Evolutionary conservation across 35 echinoderm and acorn worm genomes (phyloP).

Genomic region (Apostichopus californicus): DNA sequence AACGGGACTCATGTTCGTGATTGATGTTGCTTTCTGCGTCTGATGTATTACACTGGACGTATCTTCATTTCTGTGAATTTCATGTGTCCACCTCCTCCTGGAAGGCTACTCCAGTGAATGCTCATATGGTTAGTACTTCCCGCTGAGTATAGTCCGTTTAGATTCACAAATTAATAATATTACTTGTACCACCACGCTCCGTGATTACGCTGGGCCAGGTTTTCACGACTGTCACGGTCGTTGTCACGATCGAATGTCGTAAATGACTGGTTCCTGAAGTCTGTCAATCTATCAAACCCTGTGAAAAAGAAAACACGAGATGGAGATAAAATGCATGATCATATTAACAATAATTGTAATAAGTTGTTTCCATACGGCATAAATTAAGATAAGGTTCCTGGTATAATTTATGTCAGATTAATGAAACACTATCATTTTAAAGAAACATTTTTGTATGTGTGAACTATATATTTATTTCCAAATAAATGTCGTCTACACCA

Average conservation of each 20-base stretch:
- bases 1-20: too few relatives aligned
- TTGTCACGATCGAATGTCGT: background rate
- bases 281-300: background rate
- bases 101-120: background rate
- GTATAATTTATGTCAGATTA: too few relatives aligned
- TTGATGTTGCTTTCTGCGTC: too few relatives aligned
- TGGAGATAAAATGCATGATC: too few relatives aligned
- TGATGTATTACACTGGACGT: background rate
- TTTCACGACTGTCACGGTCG: background rate
- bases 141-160: background rate
- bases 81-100: background rate
- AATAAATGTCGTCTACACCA: too few relatives aligned
- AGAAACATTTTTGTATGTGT: too few relatives aligned
- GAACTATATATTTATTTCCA: too few relatives aligned
- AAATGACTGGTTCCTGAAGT: background rate
- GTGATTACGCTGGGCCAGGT: background rate
- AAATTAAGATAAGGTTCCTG: too few relatives aligned
- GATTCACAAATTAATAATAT: background rate
- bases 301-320: too few relatives aligned
- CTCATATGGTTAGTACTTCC: background rate
- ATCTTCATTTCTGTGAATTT: background rate
- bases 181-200: background rate
- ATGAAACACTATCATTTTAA: too few relatives aligned
- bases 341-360: too few relatives aligned
- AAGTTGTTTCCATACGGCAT: too few relatives aligned